Percentiles rank a stretch among this genome's conserved stretches.
phyloP scores from a whole-genome alignment of 2,888 invertebrate species.

The Scaptomyza flava region DNA sequence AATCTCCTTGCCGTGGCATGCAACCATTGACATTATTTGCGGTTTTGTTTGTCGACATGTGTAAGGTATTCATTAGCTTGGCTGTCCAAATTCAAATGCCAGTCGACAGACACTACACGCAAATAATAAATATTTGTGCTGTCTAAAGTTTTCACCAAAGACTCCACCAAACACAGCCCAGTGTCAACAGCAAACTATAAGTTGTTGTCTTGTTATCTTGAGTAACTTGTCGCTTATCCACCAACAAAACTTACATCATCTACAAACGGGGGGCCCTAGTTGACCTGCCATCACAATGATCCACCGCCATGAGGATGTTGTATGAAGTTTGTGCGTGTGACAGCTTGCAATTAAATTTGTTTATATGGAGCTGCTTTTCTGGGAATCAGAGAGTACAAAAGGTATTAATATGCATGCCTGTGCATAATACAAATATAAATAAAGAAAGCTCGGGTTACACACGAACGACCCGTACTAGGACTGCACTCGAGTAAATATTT shows the following conservation, averaged over 20 bases:
- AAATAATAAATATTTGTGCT: conserved; percentile 73
- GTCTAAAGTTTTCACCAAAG: conserved; percentile 69
- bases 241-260: conserved; percentile 52
- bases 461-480: conserved; percentile 68
- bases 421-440: conserved; percentile 75
- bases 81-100: conserved; percentile 72
- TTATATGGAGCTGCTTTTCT: conserved; percentile 70
- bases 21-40: conserved; percentile 76
- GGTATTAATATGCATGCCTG: conserved; percentile 75
- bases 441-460: conserved; percentile 78
- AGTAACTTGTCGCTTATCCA: conserved; percentile 43
- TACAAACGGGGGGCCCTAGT: conserved; percentile 1
- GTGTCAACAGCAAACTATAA: conserved; percentile 58
- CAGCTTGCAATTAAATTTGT: conserved; percentile 79
- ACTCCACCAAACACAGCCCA: conserved; percentile 50
- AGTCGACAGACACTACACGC: conserved; percentile 59
- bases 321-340: conserved; percentile 46
- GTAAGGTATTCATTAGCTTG: conserved; percentile 77
- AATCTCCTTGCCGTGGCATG: background rate
- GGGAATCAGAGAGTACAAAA: conserved; percentile 56
- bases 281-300: conserved; percentile 46
- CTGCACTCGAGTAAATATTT: conserved; percentile 47
- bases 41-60: conserved; percentile 73
- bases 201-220: conserved; percentile 13
- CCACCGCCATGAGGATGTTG: conserved; percentile 28